Percentiles rank a stretch among this genome's conserved stretches.
Evolutionary conservation across 2,888 invertebrate species (phyloP).

Genomic region (Drosophila mimica): DNA sequence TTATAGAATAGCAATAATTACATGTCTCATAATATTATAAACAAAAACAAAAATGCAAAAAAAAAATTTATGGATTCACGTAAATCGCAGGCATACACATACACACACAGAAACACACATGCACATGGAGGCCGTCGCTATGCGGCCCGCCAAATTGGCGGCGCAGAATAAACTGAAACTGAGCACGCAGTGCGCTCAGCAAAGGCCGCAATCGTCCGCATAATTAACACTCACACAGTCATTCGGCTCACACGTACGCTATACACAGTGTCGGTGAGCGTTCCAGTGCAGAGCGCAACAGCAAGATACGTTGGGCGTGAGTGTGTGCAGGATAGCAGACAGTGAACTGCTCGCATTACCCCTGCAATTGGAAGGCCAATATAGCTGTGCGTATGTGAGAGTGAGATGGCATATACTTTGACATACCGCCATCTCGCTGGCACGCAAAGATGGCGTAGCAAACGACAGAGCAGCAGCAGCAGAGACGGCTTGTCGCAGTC

Average conservation of each 20-base stretch:
- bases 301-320: not conserved
- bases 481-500: conserved; percentile 32
- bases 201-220: conserved; percentile 47
- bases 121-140: conserved; percentile 30
- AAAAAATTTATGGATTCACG: conserved; percentile 44
- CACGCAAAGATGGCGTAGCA: conserved; percentile 72
- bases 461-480: conserved; percentile 23
- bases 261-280: conserved; percentile 68
- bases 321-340: conserved; percentile 34
- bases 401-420: conserved; percentile 13
- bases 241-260: conserved; percentile 53
- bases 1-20: conserved; percentile 7
- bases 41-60: conserved; percentile 41
- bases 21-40: conserved; percentile 15
- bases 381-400: not conserved
- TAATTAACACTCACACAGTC: conserved; percentile 46
- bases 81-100: conserved; percentile 33
- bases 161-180: conserved; percentile 75
- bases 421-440: conserved; percentile 44
- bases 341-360: conserved; percentile 35
- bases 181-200: conserved; percentile 44
- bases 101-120: conserved; percentile 15
- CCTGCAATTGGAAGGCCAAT: conserved; percentile 64
- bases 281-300: conserved; percentile 58
- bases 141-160: conserved; percentile 74